phyloP scores from a whole-genome alignment of 2,888 invertebrate species.

The Tenthredo scrophulariae region DNA sequence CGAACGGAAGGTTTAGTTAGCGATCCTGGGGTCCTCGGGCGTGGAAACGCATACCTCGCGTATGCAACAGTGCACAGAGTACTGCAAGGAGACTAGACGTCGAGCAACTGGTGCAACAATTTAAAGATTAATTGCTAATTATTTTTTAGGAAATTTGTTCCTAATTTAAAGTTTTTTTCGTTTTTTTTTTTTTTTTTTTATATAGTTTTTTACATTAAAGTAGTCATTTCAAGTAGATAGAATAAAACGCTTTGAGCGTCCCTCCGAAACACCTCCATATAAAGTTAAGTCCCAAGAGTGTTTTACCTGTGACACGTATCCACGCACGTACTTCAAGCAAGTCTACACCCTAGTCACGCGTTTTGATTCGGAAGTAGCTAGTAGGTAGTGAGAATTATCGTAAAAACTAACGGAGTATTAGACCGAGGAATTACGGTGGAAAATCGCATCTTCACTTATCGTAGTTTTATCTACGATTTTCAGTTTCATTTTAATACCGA shows the following conservation, averaged over 20 bases:
- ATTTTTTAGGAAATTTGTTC: too few species aligned
- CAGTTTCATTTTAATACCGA: neutral
- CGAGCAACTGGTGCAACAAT: too few species aligned
- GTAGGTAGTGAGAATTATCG: conserved; percentile 5
- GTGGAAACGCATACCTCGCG: conserved; percentile 7
- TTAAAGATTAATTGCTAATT: too few species aligned
- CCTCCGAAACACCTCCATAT: conserved; percentile 32
- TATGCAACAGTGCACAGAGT: neutral
- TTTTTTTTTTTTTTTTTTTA: too few species aligned
- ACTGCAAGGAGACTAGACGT: too few species aligned
- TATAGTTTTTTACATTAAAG: too few species aligned
- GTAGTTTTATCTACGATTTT: neutral
- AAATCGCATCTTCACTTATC: neutral
- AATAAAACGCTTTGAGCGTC: neutral
- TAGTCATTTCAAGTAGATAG: too few species aligned
- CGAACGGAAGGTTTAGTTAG: neutral
- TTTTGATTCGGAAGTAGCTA: neutral
- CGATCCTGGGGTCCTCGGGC: neutral
- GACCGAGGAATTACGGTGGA: neutral
- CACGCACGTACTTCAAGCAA: neutral
- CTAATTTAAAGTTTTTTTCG: too few species aligned
- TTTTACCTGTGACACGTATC: conserved; percentile 32
- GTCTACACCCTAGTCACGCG: conserved; percentile 23
- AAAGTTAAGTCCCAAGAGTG: conserved; percentile 33
- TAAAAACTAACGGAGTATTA: conserved; percentile 26